Evolutionary conservation across 1,140 invertebrate genomes (phyloP).

Genomic region (Drosophila orosa): DNA sequence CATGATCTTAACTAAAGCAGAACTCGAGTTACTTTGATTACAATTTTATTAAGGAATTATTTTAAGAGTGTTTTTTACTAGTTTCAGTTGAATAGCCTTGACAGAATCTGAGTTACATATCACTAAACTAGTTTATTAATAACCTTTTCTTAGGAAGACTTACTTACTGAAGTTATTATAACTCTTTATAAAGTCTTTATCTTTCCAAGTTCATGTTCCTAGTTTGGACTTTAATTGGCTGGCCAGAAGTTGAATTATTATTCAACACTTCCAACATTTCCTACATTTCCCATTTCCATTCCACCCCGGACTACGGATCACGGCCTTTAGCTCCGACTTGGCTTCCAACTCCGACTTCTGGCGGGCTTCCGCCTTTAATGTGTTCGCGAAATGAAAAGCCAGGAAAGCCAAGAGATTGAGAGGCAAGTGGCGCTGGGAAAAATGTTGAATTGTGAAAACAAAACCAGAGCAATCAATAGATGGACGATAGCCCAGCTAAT

Average conservation of each 20-base stretch:
- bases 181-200: not conserved
- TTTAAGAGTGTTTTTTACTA: not conserved
- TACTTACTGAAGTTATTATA: not conserved
- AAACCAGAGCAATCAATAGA: constrained; percentile 34
- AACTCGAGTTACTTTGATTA: not conserved
- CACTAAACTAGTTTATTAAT: not conserved
- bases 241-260: constrained; percentile 19
- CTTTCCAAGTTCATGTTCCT: not conserved
- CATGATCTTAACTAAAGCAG: too few relatives aligned
- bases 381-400: constrained; percentile 26
- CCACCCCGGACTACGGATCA: constrained; percentile 31
- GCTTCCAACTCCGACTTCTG: constrained; percentile 6
- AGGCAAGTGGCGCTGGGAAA: constrained; percentile 33
- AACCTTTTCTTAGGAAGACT: not conserved
- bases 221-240: not conserved
- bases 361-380: constrained; percentile 40
- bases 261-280: constrained; percentile 32
- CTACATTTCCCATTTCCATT: constrained; percentile 9
- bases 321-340: constrained; percentile 17
- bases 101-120: not conserved
- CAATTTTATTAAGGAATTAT: not conserved
- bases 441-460: constrained; percentile 13
- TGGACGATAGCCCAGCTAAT: constrained; percentile 17
- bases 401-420: constrained; percentile 22
- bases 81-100: not conserved